Evolutionary conservation across 2,797 vertebrate species (phyloP).

Genomic region (Enteromius anoplus): DNA sequence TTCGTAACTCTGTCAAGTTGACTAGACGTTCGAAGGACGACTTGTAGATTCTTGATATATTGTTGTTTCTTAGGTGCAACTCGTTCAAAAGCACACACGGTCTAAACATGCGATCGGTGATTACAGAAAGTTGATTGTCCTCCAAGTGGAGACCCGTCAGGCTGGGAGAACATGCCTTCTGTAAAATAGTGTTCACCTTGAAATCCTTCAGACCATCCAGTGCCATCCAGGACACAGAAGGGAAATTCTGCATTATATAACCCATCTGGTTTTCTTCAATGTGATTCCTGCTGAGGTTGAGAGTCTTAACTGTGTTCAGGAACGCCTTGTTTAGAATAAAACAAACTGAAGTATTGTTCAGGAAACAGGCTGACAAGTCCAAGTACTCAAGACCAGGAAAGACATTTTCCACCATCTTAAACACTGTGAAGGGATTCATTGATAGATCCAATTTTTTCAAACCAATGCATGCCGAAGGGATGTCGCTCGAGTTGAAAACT

Average conservation of each 20-base stretch:
- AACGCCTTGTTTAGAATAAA: constrained; percentile 50
- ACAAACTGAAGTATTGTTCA: constrained; percentile 13
- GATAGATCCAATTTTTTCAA: constrained; percentile 40
- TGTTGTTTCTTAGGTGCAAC: constrained; percentile 53
- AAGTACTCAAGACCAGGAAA: constrained; percentile 46
- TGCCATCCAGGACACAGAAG: constrained; percentile 53
- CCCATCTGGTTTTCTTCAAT: constrained; percentile 46
- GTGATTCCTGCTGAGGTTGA: constrained; percentile 54
- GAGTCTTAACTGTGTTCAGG: constrained; percentile 54
- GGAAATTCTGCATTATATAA: constrained; percentile 41
- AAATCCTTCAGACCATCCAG: constrained; percentile 57
- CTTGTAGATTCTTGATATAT: constrained; percentile 43
- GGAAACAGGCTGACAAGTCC: constrained; percentile 44
- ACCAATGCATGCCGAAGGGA: neutral
- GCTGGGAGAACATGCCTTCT: constrained; percentile 61
- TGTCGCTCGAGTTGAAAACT: constrained; percentile 44
- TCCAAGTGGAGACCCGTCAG: constrained; percentile 54
- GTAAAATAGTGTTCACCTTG: constrained; percentile 55
- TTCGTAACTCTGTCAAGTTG: constrained; percentile 27
- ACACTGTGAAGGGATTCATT: constrained; percentile 27
- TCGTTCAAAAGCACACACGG: constrained; percentile 45
- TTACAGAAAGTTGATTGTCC: constrained; percentile 54
- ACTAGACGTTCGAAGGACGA: constrained; percentile 42
- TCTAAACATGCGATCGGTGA: constrained; percentile 30
- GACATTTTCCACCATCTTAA: constrained; percentile 36